These are phyloP conservation scores for Spea bombifrons DNA, from an alignment of 2,113 vertebrate genomes.

Conservation along the genomic window DNA sequence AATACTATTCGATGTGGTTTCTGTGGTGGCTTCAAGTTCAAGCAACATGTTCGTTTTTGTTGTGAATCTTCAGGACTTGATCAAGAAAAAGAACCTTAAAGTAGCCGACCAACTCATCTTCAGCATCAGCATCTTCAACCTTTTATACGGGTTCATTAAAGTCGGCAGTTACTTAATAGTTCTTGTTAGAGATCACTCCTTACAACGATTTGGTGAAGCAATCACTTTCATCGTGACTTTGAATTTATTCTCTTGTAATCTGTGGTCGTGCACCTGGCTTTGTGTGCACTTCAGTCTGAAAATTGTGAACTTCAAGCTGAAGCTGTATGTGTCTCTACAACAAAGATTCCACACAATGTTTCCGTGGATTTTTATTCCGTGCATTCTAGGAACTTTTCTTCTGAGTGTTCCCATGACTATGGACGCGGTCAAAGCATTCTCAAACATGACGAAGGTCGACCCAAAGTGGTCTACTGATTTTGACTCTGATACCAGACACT, in stretches of 20 bases:
- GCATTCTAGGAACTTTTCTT: neutral
- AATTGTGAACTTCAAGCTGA: neutral
- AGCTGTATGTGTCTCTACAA: neutral
- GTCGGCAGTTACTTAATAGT: no score
- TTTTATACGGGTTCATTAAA: no score
- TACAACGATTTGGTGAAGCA: no score
- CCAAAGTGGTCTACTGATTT: neutral
- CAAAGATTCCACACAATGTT: neutral
- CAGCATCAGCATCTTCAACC: neutral
- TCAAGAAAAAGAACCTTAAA: neutral
- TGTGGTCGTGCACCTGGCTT: constrained; percentile 14
- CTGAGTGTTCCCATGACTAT: neutral
- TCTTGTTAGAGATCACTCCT: no score
- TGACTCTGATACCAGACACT: no score
- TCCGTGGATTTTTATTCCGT: neutral
- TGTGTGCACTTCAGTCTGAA: constrained; percentile 15
- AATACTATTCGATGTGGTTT: no score
- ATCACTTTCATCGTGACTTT: no score
- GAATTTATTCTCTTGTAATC: neutral
- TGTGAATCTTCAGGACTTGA: neutral
- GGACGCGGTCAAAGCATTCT: neutral
- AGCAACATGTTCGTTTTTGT: neutral
- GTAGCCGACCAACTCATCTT: neutral
- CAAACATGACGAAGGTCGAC: neutral
- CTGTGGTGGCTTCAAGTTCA: neutral